Base-by-base conservation (phyloP, 2,113 vertebrate species). In the Aegotheles bennettii region DNA sequence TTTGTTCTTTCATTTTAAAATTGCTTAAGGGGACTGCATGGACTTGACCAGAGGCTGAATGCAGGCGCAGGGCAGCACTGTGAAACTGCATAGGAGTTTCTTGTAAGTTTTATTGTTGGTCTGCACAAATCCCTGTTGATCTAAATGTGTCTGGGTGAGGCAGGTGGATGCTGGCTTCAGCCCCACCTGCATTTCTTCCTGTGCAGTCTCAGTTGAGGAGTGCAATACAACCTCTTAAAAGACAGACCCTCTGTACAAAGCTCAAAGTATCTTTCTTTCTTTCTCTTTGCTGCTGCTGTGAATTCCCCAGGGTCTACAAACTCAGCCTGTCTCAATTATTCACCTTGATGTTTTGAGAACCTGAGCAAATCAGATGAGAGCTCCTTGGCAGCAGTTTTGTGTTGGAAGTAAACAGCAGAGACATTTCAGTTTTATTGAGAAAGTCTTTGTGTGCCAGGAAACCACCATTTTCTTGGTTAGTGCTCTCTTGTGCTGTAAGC, bases 301-400 rank as follows among this genome's bases (percentile, higher is more conserved):
- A 54, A 80, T 75, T 67, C 90, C 79, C 26, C 7, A 17, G 82
- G 69, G 71, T 84, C 81, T 50, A 73, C 56, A 33, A 60, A 64
- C 60, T 82, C 79, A 83, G 60, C 87, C 82, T 67, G 36, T 80
- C 68, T 95, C 93, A 71, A 11, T 96, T 96, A 75, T 69, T 95
- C 90, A 83, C 91, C 85, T 60, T 53, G 71, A 85, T 83, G 71
- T 93, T 81, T 74, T 63, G 40, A 20, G 11, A 94, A 84, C 90
- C 53, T 43, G 89, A 93, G 82, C 82, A 91, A 94, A 92, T 77
- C 82, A 73, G 84, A 65, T 28, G 56, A 91, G 84, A 85, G 85
- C 75, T 94, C 68, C 92, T n/a, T 64, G 64, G 85, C 85, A 94
- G 87, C 76, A 70, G 47, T 74, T 92, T 77, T 84, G 53, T 74